phyloP scores from a whole-genome alignment of 2,113 vertebrate genomes.

The Tupaia tana region DNA sequence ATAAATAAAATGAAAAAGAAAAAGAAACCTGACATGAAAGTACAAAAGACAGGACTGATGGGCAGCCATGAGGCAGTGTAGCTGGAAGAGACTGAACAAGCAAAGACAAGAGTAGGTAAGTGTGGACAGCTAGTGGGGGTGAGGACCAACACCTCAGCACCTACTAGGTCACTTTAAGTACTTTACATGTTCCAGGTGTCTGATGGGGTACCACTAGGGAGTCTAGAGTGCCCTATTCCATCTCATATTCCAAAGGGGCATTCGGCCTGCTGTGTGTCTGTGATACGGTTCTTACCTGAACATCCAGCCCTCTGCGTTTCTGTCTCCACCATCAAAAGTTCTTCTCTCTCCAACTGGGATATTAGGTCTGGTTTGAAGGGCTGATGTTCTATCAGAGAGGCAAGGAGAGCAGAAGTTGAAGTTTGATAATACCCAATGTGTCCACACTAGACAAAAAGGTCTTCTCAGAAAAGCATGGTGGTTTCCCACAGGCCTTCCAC shows the following conservation, averaged over 20 bases:
- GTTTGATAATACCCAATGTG: background rate
- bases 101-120: too few species aligned
- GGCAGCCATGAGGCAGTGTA: background rate
- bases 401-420: background rate
- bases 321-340: constrained; percentile 1
- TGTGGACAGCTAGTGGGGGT: background rate
- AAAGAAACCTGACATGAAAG: background rate
- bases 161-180: background rate
- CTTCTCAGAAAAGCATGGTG: background rate
- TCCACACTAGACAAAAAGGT: background rate
- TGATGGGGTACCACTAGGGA: background rate
- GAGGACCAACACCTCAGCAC: background rate
- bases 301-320: background rate
- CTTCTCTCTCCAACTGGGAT: constrained; percentile 66
- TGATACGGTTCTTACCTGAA: constrained; percentile 33
- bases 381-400: constrained; percentile 50
- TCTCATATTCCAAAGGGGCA: background rate
- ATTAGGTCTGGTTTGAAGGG: constrained; percentile 70
- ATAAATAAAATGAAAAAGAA: too few species aligned
- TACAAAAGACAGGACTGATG: background rate
- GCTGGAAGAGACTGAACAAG: background rate
- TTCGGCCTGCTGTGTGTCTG: background rate
- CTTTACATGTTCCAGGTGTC: background rate
- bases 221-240: rapidly evolving
- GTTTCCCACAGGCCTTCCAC: background rate